Evolutionary conservation across 2,113 vertebrate genomes (phyloP).

Genomic region (Cairina moschata): DNA sequence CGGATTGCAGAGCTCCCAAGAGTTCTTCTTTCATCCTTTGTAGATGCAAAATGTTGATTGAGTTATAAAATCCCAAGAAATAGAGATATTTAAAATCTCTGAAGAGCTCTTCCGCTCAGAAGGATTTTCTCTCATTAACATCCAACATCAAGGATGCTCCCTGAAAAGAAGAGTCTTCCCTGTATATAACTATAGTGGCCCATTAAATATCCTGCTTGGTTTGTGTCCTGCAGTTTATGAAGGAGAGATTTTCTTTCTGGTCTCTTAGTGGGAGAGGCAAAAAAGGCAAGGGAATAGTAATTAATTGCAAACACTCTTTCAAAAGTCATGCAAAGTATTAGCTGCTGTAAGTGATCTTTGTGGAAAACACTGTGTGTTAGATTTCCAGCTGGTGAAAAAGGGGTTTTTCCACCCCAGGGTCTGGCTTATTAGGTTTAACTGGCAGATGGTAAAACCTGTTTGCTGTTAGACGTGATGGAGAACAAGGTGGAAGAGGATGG

Average conservation of each 20-base stretch:
- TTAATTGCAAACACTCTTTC: neutral
- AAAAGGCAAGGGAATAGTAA: neutral
- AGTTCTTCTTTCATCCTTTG: slow-evolving; percentile 2
- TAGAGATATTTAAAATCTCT: neutral
- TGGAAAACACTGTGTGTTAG: neutral
- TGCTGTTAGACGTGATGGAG: neutral
- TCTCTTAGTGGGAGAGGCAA: neutral
- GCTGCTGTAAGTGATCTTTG: neutral
- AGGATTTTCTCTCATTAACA: neutral
- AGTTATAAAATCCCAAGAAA: slow-evolving; percentile 10
- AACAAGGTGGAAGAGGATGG: neutral
- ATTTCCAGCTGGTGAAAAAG: neutral
- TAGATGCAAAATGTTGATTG: slow-evolving; percentile 3
- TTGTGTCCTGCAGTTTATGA: neutral
- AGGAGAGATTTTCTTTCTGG: neutral
- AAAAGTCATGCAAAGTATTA: neutral
- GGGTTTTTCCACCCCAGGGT: neutral
- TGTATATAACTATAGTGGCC: neutral
- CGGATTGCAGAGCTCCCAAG: neutral
- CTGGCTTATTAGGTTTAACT: neutral
- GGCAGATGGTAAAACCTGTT: neutral
- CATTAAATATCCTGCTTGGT: neutral
- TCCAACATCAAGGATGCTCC: neutral
- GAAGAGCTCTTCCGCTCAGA: neutral
- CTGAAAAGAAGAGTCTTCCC: neutral